Base-by-base conservation (phyloP, 2,888 invertebrate genomes). In the Digitonthophagus gazella region DNA sequence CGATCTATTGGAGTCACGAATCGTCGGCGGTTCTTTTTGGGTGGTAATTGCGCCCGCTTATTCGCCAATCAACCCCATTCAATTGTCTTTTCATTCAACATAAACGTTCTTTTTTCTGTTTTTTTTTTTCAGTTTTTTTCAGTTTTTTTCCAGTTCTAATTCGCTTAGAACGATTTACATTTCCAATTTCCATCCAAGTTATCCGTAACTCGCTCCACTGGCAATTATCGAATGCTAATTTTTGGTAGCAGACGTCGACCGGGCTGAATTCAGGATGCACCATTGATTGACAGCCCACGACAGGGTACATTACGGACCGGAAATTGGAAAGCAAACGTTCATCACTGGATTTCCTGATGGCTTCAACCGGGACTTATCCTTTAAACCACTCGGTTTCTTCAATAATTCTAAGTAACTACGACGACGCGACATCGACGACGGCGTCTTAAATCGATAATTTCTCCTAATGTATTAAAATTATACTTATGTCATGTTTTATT, bases 311-410 rank as follows among this genome's bases (percentile, higher is more conserved):
- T 78, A 74, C 75, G 72, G 71, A 75, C 77, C 77, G 80, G 80
- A 80, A 80, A 80, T 80, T 80, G 80, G 78, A 78, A 78, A 76
- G 77, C 76, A 75, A 74, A 71, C 76, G 77, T 77, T 77, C 75
- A 78, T 76, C 76, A 58, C 66, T 65, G 66, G 70, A 71, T 71
- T 71, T 71, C 70, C 70, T 67, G 57, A 67, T 69, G 67, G 64
- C 64, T 72, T 44, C 28, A 44, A 44, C 6, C 28, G 28, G 28
- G 28, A 44, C 11, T 44, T 44, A 44, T 11, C 28, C 28, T 11
- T 44, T 44, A 44, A 44, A 44, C 28, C 28, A 44, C 28, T 44
- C 28, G 8, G 28, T 44, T 44, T 11, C 6, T 44, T n/a, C n/a
- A n/a, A n/a, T n/a, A n/a, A n/a, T n/a, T n/a, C n/a, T n/a, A n/a